Base-by-base conservation (phyloP, 2,888 invertebrate genomes). In the Cataglyphis albicans region DNA sequence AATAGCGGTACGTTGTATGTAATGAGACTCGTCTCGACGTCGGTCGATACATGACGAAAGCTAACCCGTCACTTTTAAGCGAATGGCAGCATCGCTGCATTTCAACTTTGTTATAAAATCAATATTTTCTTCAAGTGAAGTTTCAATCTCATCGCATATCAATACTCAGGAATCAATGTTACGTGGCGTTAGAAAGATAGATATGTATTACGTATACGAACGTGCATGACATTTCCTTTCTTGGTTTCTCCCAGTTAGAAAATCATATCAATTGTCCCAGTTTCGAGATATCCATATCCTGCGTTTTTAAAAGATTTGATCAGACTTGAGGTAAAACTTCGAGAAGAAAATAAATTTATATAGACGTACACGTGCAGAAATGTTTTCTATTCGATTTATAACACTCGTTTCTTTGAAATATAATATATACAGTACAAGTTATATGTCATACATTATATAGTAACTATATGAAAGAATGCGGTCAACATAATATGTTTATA, bases 21-120 rank as follows among this genome's bases (percentile, higher is more conserved):
- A 81, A 81, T 81, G 63, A 81, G 78, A 81, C 55, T 78, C 64
- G 75, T 75, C 63, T 76, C 21, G 48, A 32, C 57, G 29, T 10
- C 32, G 44, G 4, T 78, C 82, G 57, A 72, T 35, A 48, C 3
- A 44, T 55, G 52, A 44, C 44, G 15, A 80, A 70, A 61, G 29
- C 12, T 9, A 70, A 12, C 9, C 21, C 10, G 41, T 82, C 15
- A 44, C 70, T 41, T 41, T 44, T 72, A 12, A 9, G 0, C 57
- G 9, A 21, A 38, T 25, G 6, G 6, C 25, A 25, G 41, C 57
- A 6, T 9, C 41, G 35, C 55, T 29, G 18, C 3, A 21, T 9
- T 18, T 7, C n/a, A 59, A 57, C n/a, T 32, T 38, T 1, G 12
- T 59, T 52, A 15, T 15, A 7, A 29, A 18, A 29, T 7, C 44